Evolutionary conservation across 2,888 invertebrate species (phyloP), one percentile per base, ranked within the genome.

Genomic region (Ethmia dodecea): DNA sequence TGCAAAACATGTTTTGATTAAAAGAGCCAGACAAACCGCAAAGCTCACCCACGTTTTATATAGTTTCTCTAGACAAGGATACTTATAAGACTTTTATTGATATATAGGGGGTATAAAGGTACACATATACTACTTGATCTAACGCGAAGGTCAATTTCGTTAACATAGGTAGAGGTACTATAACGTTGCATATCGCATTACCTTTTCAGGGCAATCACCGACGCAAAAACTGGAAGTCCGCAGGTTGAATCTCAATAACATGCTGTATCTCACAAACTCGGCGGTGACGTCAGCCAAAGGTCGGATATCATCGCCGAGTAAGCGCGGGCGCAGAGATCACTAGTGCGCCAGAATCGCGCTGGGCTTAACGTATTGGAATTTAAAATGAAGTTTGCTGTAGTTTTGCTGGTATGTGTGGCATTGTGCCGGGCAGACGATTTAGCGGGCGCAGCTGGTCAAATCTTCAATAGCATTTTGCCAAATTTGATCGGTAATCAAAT

Each of bases 251-350:
- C 65, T 67, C 52, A 76, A 76, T 63, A 68, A 66, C 69, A 67
- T 55, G 49, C 56, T 57, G 55, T 72, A 74, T 71, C 58, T 68
- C 45, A 54, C 44, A 51, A 49, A 57, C 47, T 53, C 56, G 59
- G 46, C 47, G 57, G 56, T 86, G 80, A 84, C 84, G 81, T 86
- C 77, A 84, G 37, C 64, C 63, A 68, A 63, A 84, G 83, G 84
- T 84, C 83, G 70, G 40, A 42, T 55, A 59, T 67, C 74, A 72
- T 76, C 75, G 69, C 59, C 49, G 46, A 49, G 39, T 47, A 58
- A 47, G 43, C 49, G 54, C 67, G 57, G 52, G 59, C 66, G 54
- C 69, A 60, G 60, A 68, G 74, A 74, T 77, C 80, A 80, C 73
- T 78, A 80, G 80, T 81, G 74, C 79, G 81, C 61, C 64, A 69